Percentiles rank a stretch among this genome's conserved stretches.
Evolutionary conservation across 2,113 vertebrate species (phyloP).

Genomic region (Shinisaurus crocodilurus): DNA sequence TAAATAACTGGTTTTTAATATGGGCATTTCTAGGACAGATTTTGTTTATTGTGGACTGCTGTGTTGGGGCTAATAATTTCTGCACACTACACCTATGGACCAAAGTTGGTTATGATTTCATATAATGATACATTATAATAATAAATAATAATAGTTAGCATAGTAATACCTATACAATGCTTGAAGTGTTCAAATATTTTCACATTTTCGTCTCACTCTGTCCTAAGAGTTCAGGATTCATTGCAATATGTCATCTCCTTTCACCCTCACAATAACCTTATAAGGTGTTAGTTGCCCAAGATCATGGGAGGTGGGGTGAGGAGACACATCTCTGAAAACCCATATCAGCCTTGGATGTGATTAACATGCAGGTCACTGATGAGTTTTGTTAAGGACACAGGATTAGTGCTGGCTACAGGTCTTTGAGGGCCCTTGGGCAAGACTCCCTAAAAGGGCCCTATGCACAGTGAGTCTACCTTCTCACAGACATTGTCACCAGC

Average conservation of each 20-base stretch:
- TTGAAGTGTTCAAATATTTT: background rate
- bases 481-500: no score
- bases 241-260: background rate
- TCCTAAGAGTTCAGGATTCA: background rate
- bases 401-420: background rate
- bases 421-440: no score
- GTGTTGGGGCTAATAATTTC: background rate
- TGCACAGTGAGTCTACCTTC: no score
- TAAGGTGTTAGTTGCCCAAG: background rate
- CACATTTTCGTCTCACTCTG: background rate
- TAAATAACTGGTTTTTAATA: slow-evolving; percentile 1
- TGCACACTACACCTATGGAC: background rate
- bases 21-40: background rate
- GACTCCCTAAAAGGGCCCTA: no score
- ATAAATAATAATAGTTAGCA: background rate
- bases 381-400: background rate
- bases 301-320: no score
- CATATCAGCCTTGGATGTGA: background rate
- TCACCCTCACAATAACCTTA: background rate
- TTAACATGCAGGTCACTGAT: background rate
- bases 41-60: slow-evolving; percentile 13
- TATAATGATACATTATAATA: background rate
- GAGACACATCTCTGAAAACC: background rate
- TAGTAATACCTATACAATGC: background rate
- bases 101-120: background rate